Base-by-base conservation (phyloP, 2,888 invertebrate species). In the Drosophila peninsularis region DNA sequence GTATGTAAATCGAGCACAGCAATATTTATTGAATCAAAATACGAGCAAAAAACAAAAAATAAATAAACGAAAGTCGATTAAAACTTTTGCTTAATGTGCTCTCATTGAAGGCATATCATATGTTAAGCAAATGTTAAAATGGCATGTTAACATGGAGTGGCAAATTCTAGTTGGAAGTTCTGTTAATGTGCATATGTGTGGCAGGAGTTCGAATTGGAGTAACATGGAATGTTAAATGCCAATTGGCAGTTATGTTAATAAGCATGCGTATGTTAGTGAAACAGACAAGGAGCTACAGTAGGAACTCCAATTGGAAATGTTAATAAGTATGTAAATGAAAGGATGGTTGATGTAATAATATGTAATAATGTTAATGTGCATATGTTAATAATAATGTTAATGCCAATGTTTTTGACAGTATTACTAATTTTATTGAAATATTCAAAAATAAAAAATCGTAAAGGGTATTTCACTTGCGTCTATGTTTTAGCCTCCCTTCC, bases 11-110 rank as follows among this genome's bases (percentile, higher is more conserved):
- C 47, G 70, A 55, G 55, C 52, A 7, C 61, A 65, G 65, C 70
- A 27, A 56, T 58, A 74, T 65, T 62, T 47, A 70, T 75, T 75
- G 58, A 70, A 53, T 75, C 65, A 49, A 49, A 75, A 74, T 62
- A n/a, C 42, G 58, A 42, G 54, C 57, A 70, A 68, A 56, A 63
- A 49, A 34, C 42, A 39, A 53, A 62, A 39, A 7, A 44, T n/a
- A 24, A 24, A 24, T 24, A 24, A 36, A 60, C 24, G 14, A 69
- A 69, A 37, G 55, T 66, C 63, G 24, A 60, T 65, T 62, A 55
- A 45, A 44, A 32, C 14, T 41, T 53, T 39, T 19, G 9, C 21
- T 56, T 71, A 37, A 45, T 24, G 24, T 42, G 24, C 44, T n/a
- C 39, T 44, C 5, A 0, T 19, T 11, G 14, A 11, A 17, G 21